Conservation (phyloP, 1,140 invertebrate genomes). For the Ips nitidus region DNA sequence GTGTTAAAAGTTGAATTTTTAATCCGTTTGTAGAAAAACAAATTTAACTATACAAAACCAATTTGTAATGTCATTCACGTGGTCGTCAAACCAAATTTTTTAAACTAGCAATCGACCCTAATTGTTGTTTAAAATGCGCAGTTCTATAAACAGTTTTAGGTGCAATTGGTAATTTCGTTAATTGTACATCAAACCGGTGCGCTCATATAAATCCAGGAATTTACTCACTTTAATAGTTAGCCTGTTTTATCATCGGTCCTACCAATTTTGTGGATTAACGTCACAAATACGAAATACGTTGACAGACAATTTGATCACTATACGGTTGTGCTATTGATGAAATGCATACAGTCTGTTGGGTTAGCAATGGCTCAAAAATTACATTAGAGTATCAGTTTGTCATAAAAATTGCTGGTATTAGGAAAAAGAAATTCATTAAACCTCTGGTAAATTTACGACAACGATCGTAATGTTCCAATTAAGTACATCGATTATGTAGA, state of each 20-base stretch:
- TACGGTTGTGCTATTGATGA: not conserved
- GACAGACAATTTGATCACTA: not conserved
- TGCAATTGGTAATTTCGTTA: not conserved
- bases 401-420: no score
- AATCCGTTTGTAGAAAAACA: no score
- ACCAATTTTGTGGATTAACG: not conserved
- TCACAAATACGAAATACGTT: not conserved
- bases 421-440: not conserved
- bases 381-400: no score
- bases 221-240: constrained; percentile 6
- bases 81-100: no score
- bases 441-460: constrained; percentile 1
- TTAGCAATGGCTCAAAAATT: no score
- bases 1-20: no score
- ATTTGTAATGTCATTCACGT: no score
- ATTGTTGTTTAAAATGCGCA: no score
- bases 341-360: no score
- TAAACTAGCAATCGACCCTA: no score
- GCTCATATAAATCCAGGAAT: not conserved
- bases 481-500: constrained; percentile 5
- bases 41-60: no score
- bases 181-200: not conserved
- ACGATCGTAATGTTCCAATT: not conserved
- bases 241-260: not conserved
- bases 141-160: not conserved